These are phyloP conservation scores for Trichechus manatus DNA, from an alignment of 2,113 vertebrate genomes.

Conservation along the genomic window DNA sequence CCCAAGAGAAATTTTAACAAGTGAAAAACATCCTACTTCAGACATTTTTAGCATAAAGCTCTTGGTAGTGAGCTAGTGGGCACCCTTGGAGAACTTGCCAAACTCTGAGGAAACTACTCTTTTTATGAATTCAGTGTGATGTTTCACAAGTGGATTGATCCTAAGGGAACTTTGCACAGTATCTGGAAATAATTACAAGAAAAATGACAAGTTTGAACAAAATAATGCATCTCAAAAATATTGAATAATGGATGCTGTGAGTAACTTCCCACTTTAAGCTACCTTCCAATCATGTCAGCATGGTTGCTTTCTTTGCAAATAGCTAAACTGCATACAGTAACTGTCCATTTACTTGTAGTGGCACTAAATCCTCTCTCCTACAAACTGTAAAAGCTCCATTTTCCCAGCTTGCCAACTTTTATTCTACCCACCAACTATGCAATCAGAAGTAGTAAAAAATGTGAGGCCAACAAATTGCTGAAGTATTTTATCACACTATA, in stretches of 20 bases:
- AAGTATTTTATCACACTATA: slow-evolving; percentile 47
- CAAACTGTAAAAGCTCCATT: slow-evolving; percentile 62
- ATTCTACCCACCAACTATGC: slow-evolving; percentile 54
- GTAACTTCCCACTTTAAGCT: slow-evolving; percentile 54
- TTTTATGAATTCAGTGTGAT: not conserved
- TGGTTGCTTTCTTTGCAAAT: slow-evolving; percentile 71
- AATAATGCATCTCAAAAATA: slow-evolving; percentile 65
- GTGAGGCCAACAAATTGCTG: slow-evolving; percentile 47
- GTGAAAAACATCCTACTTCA: not conserved
- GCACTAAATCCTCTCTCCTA: slow-evolving; percentile 56
- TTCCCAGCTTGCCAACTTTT: slow-evolving; percentile 71
- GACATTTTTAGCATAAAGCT: not conserved
- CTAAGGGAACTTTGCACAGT: slow-evolving; percentile 14
- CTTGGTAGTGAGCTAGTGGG: not conserved
- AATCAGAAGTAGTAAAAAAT: slow-evolving; percentile 58
- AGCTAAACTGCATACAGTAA: slow-evolving; percentile 32
- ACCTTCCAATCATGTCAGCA: slow-evolving; percentile 52
- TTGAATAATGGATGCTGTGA: slow-evolving; percentile 65
- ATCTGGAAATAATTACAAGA: slow-evolving; percentile 55
- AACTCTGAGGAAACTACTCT: not conserved
- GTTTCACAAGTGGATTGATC: slow-evolving; percentile 15
- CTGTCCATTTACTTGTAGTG: slow-evolving; percentile 41
- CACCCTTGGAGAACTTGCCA: not conserved
- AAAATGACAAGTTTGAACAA: slow-evolving; percentile 61
- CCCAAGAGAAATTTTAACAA: not conserved